Conservation (phyloP, 2,113 vertebrate genomes). For the Megaceryle torquata region DNA sequence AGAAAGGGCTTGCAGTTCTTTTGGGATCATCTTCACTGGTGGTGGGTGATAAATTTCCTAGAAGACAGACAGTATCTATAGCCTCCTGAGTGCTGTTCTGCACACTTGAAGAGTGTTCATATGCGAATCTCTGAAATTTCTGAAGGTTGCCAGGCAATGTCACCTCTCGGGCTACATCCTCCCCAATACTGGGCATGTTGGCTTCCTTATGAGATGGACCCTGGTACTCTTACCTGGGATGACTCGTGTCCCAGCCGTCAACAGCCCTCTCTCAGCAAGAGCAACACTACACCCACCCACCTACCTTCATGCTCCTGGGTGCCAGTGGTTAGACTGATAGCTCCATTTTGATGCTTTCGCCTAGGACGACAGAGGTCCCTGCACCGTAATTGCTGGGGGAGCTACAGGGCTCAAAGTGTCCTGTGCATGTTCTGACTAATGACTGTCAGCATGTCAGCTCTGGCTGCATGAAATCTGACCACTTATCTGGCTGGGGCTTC, state of each 20-base stretch:
- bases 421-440: background rate
- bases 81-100: background rate
- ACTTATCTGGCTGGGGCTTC: background rate
- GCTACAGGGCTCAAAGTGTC: background rate
- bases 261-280: background rate
- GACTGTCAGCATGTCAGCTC: background rate
- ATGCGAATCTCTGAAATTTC: background rate
- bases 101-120: background rate
- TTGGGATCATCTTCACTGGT: background rate
- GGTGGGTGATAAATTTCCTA: background rate
- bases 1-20: background rate
- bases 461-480: background rate
- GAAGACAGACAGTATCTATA: conserved; percentile 36
- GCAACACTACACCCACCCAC: background rate
- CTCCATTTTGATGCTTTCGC: background rate
- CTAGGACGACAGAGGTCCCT: background rate
- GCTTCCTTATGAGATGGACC: background rate
- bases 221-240: background rate
- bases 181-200: background rate
- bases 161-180: background rate
- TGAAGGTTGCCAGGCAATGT: background rate
- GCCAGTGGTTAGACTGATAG: background rate
- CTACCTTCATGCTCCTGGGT: background rate
- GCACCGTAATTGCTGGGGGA: background rate
- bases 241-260: background rate